Base-by-base conservation (phyloP, 2,113 vertebrate species). In the zebrafish (Danio rerio) region DNA sequence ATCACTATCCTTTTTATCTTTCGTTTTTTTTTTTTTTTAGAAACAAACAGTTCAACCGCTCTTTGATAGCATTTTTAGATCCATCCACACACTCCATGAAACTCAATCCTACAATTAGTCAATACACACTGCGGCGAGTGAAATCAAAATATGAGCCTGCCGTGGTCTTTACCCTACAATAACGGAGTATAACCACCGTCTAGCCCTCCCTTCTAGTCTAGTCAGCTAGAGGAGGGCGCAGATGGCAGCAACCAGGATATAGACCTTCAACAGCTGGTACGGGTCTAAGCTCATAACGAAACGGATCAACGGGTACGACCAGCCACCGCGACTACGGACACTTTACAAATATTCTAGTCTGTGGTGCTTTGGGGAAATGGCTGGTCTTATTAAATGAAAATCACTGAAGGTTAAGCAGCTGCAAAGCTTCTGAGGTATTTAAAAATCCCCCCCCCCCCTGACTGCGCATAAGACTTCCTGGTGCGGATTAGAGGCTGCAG, bases 401-500 rank as follows among this genome's bases (percentile, higher is more conserved):
- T 88, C 80, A 72, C 81, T 31, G 84, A 86, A 91, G 89, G 92
- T 93, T 93, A 92, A 87, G 85, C 83, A 85, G 88, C 81, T 82
- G 87, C 92, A 91, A 92, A 91, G 91, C 91, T 90, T 86, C 82
- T 87, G 81, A 85, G 86, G 87, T 89, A 90, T 93, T 92, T 92
- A 90, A 88, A 88, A 88, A 13, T 55, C 5, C 16, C 70, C 65
- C 58, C 83, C 31, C 55, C 86, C 88, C 86, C 90, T 88, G 84
- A 88, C 90, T 92, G 92, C 89, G 91, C 79, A 87, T 89, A 93
- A 92, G 92, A 81, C 90, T 89, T 87, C 80, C 87, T 49, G 84
- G 81, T 80, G 81, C 68, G 91, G 93, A 93, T 94, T 93, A 93
- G 55, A 86, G 87, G 62, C 82, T 88, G 85, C 86, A 86, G 80